phyloP scores from a whole-genome alignment of 2,113 vertebrate species.

The Siniperca knerii region DNA sequence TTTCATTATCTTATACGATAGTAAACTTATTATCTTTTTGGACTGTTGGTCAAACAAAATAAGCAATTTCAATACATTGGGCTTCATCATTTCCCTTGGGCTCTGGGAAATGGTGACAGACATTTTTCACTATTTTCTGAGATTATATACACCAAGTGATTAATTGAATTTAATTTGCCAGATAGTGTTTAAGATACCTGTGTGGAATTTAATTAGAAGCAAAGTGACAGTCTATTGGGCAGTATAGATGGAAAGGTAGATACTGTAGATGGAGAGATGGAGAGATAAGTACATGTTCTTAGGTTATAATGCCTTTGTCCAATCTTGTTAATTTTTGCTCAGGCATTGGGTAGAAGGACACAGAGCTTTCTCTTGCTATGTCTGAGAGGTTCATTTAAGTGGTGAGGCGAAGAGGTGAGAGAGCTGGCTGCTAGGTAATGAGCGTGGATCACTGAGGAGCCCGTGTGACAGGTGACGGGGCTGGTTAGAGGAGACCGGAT shows the following conservation, averaged over 20 bases:
- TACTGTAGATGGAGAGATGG: background rate
- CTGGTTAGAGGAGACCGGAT: conserved; percentile 55
- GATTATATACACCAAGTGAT: background rate
- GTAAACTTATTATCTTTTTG: background rate
- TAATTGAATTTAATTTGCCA: background rate
- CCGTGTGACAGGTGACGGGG: conserved; percentile 70
- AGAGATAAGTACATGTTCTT: conserved; percentile 18
- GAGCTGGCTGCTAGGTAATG: conserved; percentile 66
- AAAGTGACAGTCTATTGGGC: background rate
- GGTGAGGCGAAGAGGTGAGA: conserved; percentile 22
- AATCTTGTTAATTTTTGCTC: conserved; percentile 2
- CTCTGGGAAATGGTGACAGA: background rate
- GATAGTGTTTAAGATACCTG: background rate
- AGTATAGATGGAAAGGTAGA: background rate
- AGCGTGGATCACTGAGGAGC: conserved; percentile 51
- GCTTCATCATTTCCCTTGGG: background rate
- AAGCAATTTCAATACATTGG: background rate
- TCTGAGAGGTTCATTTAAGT: conserved; percentile 60
- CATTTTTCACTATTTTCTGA: background rate
- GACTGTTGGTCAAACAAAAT: background rate
- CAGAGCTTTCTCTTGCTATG: conserved; percentile 24
- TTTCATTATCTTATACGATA: background rate
- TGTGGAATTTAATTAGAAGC: conserved; percentile 14
- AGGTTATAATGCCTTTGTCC: conserved; percentile 25
- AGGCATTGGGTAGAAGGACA: background rate